phyloP scores from a whole-genome alignment of 2,113 vertebrate genomes.

The Excalfactoria chinensis region DNA sequence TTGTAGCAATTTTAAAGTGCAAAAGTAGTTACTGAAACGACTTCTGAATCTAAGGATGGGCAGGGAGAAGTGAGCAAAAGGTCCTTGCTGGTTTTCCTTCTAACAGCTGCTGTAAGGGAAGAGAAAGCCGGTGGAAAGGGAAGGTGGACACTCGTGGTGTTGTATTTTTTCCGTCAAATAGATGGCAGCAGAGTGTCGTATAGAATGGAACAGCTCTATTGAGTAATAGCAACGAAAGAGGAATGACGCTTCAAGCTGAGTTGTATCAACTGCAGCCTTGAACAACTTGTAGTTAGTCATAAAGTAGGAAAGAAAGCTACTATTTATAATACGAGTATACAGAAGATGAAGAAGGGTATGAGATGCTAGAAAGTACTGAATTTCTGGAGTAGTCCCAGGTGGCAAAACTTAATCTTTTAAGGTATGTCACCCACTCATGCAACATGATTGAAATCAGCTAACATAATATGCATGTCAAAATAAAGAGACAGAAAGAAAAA shows the following conservation, averaged over 20 bases:
- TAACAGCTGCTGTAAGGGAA: neutral
- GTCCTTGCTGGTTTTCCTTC: neutral
- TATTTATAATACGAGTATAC: slow-evolving; percentile 67
- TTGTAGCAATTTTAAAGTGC: neutral
- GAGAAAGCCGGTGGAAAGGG: neutral
- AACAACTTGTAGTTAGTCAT: slow-evolving; percentile 62
- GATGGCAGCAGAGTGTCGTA: slow-evolving; percentile 92
- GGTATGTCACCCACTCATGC: slow-evolving; percentile 78
- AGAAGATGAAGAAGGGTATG: slow-evolving; percentile 71
- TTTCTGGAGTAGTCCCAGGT: slow-evolving; percentile 78
- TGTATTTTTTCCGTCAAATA: slow-evolving; percentile 76
- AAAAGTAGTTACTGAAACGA: neutral
- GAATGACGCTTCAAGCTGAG: slow-evolving; percentile 65
- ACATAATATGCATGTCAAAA: slow-evolving; percentile 76
- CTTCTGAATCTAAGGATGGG: neutral
- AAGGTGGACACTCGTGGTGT: neutral
- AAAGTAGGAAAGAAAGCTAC: slow-evolving; percentile 76
- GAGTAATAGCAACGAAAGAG: slow-evolving; percentile 16
- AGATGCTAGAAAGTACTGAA: slow-evolving; percentile 71
- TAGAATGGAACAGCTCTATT: slow-evolving; percentile 28
- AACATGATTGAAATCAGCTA: slow-evolving; percentile 76
- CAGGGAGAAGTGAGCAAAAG: neutral
- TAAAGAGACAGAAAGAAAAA: slow-evolving; percentile 69
- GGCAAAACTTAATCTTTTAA: slow-evolving; percentile 80
- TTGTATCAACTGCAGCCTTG: slow-evolving; percentile 61